phyloP scores from a whole-genome alignment of 2,888 invertebrate genomes.

The Myopa tessellatipennis region DNA sequence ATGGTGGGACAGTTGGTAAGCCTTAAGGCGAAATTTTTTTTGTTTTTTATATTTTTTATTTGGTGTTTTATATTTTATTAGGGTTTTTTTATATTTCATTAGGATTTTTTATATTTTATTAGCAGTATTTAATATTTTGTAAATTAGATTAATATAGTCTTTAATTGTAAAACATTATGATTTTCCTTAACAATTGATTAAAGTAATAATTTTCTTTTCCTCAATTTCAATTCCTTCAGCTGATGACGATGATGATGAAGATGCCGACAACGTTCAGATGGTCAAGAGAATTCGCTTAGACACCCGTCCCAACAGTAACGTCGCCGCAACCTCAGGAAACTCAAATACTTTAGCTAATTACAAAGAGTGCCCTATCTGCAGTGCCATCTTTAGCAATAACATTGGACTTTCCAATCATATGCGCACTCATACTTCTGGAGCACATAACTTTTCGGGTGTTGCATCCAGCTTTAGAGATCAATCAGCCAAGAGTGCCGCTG shows the following conservation, averaged over 20 bases:
- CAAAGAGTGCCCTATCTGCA: slow-evolving; percentile 65
- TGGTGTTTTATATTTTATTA: not conserved
- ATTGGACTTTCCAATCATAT: slow-evolving; percentile 67
- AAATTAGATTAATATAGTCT: too few species aligned
- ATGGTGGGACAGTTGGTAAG: slow-evolving; percentile 65
- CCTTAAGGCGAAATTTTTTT: not conserved
- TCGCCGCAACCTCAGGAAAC: slow-evolving; percentile 1
- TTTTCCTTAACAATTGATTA: too few species aligned
- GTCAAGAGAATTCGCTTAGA: slow-evolving; percentile 61
- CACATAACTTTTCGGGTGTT: slow-evolving; percentile 50
- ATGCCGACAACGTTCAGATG: slow-evolving; percentile 49
- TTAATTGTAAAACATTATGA: too few species aligned
- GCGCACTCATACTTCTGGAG: slow-evolving; percentile 64
- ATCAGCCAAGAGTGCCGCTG: slow-evolving; percentile 50
- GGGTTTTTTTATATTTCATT: not conserved
- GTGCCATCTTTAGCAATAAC: slow-evolving; percentile 65
- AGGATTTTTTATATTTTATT: not conserved
- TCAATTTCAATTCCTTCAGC: slow-evolving; percentile 44
- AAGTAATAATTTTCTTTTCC: not conserved
- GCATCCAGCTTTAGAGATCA: slow-evolving; percentile 52
- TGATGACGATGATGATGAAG: slow-evolving; percentile 60
- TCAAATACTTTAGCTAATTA: slow-evolving; percentile 40
- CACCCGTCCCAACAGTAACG: slow-evolving; percentile 46
- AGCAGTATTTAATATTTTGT: not conserved
- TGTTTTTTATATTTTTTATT: not conserved